phyloP scores from a whole-genome alignment of 2,888 invertebrate genomes.

The Tuta absoluta region DNA sequence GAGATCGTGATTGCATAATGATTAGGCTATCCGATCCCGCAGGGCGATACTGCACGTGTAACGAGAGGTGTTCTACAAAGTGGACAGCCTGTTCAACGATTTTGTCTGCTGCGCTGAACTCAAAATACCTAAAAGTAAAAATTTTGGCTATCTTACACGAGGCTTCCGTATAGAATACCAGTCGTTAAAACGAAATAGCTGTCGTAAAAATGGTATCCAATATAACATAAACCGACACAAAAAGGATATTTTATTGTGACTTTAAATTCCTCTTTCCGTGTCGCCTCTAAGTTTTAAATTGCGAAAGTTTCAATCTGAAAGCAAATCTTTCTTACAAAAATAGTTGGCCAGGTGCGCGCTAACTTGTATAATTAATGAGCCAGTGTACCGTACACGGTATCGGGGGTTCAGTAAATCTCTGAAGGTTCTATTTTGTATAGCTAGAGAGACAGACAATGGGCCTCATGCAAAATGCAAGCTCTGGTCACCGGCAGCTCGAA shows the following conservation, averaged over 20 bases:
- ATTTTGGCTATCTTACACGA: neutral
- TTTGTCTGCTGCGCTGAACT: neutral
- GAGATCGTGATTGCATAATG: slow-evolving; percentile 4
- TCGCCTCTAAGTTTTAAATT: slow-evolving; percentile 8
- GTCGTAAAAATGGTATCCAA: slow-evolving; percentile 3
- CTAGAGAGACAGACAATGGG: slow-evolving; percentile 59
- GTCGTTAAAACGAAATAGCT: neutral
- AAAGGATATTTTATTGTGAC: neutral
- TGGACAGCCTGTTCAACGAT: neutral
- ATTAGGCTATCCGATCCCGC: slow-evolving; percentile 1
- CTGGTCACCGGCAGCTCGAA: slow-evolving; percentile 47
- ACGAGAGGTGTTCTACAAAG: neutral
- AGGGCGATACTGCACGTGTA: neutral
- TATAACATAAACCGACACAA: neutral
- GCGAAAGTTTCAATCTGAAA: slow-evolving; percentile 10
- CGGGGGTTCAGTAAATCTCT: slow-evolving; percentile 42
- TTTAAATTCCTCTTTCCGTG: neutral
- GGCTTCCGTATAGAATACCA: neutral
- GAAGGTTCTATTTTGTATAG: slow-evolving; percentile 36
- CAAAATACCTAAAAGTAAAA: neutral
- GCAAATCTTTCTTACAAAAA: slow-evolving; percentile 8
- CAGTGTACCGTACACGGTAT: slow-evolving; percentile 19
- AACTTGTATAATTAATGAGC: slow-evolving; percentile 27
- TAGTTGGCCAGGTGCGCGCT: slow-evolving; percentile 13
- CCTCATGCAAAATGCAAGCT: slow-evolving; percentile 69